phyloP scores from a whole-genome alignment of 2,797 vertebrate genomes.

The Saxicola maurus region DNA sequence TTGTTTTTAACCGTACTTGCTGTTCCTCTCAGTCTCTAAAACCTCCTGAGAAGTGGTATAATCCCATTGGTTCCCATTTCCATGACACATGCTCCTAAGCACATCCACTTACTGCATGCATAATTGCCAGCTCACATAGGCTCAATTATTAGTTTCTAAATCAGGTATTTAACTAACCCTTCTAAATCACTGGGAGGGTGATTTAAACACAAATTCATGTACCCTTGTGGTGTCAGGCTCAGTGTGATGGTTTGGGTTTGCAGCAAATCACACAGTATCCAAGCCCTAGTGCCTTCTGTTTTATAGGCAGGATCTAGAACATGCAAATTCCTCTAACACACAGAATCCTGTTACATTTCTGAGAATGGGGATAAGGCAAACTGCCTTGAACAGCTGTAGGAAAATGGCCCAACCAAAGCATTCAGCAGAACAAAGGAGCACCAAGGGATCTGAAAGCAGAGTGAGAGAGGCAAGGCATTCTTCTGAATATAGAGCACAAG shows the following conservation, averaged over 20 bases:
- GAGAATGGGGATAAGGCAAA: not conserved
- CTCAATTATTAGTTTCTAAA: constrained; percentile 38
- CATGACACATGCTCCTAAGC: not conserved
- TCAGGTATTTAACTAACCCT: constrained; percentile 13
- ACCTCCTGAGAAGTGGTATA: not conserved
- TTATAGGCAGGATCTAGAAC: not conserved
- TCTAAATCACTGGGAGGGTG: not conserved
- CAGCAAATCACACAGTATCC: not conserved
- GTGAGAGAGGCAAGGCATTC: not conserved
- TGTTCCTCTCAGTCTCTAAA: not conserved
- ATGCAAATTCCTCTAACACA: not conserved
- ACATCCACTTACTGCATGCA: not conserved
- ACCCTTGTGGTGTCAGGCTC: not conserved
- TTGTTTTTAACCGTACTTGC: not conserved
- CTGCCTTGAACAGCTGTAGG: not conserved
- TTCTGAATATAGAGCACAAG: not conserved
- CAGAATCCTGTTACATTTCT: not conserved
- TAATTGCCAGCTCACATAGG: not conserved
- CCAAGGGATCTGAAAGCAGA: not conserved
- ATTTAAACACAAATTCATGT: not conserved
- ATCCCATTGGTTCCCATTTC: constrained; percentile 15
- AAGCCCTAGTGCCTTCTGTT: not conserved
- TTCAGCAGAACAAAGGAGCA: not conserved
- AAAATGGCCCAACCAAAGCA: not conserved
- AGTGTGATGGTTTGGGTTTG: not conserved